Percentiles rank a stretch among this genome's conserved stretches.
Conservation (phyloP, 2,113 vertebrate species). For the Rhadina sibilatrix region DNA sequence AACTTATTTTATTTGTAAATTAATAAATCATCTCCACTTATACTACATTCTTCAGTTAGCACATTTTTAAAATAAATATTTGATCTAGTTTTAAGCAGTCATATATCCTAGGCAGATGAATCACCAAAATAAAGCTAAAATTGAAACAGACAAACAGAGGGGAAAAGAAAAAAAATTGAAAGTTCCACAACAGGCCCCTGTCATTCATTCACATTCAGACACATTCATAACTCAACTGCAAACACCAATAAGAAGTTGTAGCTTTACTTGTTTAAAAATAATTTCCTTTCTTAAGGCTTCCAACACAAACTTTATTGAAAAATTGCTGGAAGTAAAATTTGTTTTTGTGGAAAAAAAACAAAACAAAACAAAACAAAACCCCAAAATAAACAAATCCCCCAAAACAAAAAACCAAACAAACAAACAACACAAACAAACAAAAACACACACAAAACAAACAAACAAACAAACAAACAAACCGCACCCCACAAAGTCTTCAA, state of each 20-base stretch:
- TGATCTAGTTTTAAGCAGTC: background rate
- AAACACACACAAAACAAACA: no score
- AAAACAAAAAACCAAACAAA: no score
- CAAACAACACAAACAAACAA: no score
- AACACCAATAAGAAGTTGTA: background rate
- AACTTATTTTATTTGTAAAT: fast-evolving
- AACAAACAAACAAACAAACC: no score
- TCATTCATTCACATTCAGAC: background rate
- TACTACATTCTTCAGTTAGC: background rate
- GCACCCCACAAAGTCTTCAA: background rate
- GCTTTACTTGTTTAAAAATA: background rate
- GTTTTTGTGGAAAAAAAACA: background rate
- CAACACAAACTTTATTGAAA: background rate
- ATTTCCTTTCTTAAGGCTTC: background rate
- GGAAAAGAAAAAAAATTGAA: background rate
- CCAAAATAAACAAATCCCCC: no score
- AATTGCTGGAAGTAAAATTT: background rate
- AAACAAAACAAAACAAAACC: no score
- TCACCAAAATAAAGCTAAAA: background rate
- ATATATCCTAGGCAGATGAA: background rate
- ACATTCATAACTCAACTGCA: background rate
- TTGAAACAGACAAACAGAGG: background rate
- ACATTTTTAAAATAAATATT: background rate
- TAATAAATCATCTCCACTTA: background rate
- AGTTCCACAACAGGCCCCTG: background rate